Evolutionary conservation across 2,113 vertebrate species (phyloP).

Genomic region (Chionomys nivalis): DNA sequence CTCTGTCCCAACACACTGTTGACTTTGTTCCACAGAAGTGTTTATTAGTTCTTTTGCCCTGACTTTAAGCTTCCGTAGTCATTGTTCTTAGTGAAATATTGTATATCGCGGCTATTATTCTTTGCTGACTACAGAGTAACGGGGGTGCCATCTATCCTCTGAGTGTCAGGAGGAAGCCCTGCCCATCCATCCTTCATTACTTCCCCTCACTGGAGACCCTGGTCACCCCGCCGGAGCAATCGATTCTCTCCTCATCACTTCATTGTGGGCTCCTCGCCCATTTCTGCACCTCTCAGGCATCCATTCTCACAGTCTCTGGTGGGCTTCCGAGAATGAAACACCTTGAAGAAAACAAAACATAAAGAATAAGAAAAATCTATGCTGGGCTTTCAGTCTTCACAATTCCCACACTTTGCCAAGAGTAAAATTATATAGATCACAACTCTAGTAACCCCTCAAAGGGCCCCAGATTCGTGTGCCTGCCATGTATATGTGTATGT

Average conservation of each 20-base stretch:
- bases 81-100: neutral
- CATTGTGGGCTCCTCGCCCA: neutral
- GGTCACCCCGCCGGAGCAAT: neutral
- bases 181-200: neutral
- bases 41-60: neutral
- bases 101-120: neutral
- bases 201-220: neutral
- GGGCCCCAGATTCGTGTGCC: neutral
- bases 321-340: neutral
- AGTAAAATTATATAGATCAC: neutral
- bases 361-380: neutral
- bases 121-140: neutral
- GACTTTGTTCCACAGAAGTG: neutral
- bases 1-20: neutral
- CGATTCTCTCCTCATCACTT: neutral
- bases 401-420: neutral
- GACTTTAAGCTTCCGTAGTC: neutral
- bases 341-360: neutral
- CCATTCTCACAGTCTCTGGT: neutral
- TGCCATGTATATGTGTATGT: neutral
- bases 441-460: too few species aligned
- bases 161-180: neutral
- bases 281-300: neutral
- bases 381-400: neutral
- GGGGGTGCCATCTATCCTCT: neutral